A percentile compares a stretch with the other conserved stretches of the same genome.
phyloP scores from a whole-genome alignment of 2,113 vertebrate genomes.

The Xiphophorus hellerii region DNA sequence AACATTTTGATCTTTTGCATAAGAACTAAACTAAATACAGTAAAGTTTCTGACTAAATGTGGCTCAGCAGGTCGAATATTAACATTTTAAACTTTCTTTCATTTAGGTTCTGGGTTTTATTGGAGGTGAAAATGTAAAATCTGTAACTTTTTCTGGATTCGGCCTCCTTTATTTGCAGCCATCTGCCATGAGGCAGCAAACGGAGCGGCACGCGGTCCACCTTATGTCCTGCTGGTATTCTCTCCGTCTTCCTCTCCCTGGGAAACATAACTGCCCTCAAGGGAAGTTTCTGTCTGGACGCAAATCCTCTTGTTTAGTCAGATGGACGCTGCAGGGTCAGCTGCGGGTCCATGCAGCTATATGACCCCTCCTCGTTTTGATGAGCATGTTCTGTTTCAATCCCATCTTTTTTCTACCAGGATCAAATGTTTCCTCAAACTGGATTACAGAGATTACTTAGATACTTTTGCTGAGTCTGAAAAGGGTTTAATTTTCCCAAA shows the following conservation, averaged over 20 bases:
- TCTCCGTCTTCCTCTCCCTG: conserved; percentile 31
- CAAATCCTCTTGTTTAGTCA: conserved; percentile 73
- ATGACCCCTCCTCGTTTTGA: conserved; percentile 49
- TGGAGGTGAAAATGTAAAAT: neutral
- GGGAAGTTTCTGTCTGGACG: conserved; percentile 48
- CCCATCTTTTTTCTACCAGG: conserved; percentile 4
- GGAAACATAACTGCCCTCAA: conserved; percentile 24
- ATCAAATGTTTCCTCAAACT: conserved; percentile 42
- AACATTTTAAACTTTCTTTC: too few species aligned
- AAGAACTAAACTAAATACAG: neutral
- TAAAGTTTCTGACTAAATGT: neutral
- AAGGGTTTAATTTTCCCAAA: conserved; percentile 29
- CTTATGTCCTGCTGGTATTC: conserved; percentile 32
- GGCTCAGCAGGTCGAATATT: too few species aligned
- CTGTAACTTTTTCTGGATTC: neutral
- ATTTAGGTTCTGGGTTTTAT: neutral
- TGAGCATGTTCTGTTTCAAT: conserved; percentile 15
- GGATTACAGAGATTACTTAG: conserved; percentile 53
- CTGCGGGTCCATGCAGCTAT: conserved; percentile 30
- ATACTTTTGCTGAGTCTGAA: conserved; percentile 28
- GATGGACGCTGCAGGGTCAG: conserved; percentile 62
- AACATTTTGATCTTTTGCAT: neutral
- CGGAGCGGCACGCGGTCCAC: conserved; percentile 26
- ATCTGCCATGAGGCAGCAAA: conserved; percentile 16
- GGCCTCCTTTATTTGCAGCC: conserved; percentile 4